Conservation (phyloP, 2,113 vertebrate species). For the Lamprologus speciosus region DNA sequence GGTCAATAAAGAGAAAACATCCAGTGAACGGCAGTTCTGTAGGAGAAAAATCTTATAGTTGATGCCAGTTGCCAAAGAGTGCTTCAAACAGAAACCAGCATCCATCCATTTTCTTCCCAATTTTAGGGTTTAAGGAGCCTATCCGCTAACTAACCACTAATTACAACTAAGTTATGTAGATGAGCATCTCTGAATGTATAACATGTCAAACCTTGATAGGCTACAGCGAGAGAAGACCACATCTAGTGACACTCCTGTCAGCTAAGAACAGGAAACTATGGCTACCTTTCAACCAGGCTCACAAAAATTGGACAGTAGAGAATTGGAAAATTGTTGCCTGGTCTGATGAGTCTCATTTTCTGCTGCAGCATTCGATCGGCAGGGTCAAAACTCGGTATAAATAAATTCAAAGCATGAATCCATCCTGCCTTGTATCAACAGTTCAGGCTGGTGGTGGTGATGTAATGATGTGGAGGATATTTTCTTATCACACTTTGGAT, state of each 20-base stretch:
- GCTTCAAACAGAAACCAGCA: neutral
- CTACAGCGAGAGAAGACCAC: neutral
- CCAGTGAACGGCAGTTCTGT: neutral
- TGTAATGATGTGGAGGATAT: neutral
- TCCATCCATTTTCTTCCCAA: neutral
- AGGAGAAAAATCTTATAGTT: neutral
- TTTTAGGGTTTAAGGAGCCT: neutral
- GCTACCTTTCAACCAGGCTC: neutral
- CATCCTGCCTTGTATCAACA: neutral
- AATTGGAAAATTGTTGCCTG: neutral
- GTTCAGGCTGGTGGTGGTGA: neutral
- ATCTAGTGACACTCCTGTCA: neutral
- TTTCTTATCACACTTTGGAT: neutral
- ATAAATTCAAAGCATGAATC: neutral
- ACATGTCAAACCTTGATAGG: neutral
- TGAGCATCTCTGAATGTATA: neutral
- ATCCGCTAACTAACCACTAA: neutral
- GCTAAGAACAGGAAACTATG: neutral
- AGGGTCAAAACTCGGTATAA: neutral
- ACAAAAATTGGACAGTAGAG: neutral
- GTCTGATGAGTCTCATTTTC: neutral
- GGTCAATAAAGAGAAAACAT: neutral
- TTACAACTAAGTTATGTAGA: neutral
- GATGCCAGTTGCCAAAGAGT: neutral
- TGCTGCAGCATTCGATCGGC: accelerated